Evolutionary conservation across 2,888 invertebrate genomes (phyloP).

Genomic region (Watsonalla cultraria): DNA sequence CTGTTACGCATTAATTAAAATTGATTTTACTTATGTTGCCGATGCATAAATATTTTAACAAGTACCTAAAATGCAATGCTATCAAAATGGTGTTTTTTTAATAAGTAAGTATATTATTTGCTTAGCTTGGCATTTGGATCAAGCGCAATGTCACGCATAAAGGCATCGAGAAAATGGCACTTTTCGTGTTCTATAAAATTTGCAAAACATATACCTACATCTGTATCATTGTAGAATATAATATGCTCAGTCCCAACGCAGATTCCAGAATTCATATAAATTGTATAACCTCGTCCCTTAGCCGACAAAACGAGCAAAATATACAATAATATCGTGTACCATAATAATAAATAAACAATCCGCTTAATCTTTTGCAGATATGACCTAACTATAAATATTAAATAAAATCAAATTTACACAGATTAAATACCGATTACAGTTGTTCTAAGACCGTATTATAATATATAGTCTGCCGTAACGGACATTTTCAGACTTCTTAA

Average conservation of each 20-base stretch:
- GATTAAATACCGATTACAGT: conserved; percentile 61
- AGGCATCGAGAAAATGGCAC: conserved; percentile 27
- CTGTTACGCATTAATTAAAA: conserved; percentile 5
- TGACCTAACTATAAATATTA: conserved; percentile 67
- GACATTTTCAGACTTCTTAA: conserved; percentile 67
- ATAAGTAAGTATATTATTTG: conserved; percentile 1
- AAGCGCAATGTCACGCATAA: conserved; percentile 38
- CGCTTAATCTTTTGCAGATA: conserved; percentile 52
- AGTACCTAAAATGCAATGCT: conserved; percentile 1
- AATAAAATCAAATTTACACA: conserved; percentile 68
- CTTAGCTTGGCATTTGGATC: conserved; percentile 17
- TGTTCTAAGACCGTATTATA: conserved; percentile 60
- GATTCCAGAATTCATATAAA: conserved; percentile 60
- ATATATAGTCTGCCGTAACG: conserved; percentile 57
- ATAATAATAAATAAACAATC: conserved; percentile 19
- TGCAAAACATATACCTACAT: background rate
- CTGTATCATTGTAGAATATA: background rate
- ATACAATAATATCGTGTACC: conserved; percentile 45
- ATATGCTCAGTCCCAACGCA: conserved; percentile 34
- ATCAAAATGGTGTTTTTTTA: background rate
- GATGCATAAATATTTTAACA: conserved; percentile 9
- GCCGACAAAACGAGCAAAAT: conserved; percentile 44
- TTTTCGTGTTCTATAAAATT: background rate
- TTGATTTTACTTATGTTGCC: conserved; percentile 12
- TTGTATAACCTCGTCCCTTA: conserved; percentile 29